Percentiles rank a stretch among this genome's conserved stretches.
phyloP scores from a whole-genome alignment of 1,140 invertebrate genomes.

The Neuroterus valhalla region DNA sequence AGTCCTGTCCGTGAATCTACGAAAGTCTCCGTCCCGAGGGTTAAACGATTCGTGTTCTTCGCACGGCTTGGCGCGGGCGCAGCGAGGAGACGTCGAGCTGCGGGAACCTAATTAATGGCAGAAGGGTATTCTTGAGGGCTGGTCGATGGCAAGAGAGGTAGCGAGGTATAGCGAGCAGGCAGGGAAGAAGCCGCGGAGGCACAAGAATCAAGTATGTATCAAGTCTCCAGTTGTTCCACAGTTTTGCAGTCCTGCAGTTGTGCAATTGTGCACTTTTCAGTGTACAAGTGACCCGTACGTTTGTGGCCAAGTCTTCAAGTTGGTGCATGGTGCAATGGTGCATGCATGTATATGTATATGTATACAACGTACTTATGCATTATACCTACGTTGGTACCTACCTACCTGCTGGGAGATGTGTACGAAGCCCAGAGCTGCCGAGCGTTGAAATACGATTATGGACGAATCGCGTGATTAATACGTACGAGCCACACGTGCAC shows the following conservation, averaged over 20 bases:
- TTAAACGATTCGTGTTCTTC: conserved; percentile 37
- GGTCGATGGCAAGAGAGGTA: conserved; percentile 28
- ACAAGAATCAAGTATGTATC: conserved; percentile 4
- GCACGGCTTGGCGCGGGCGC: conserved; percentile 33
- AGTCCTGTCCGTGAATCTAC: neutral
- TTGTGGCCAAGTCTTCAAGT: conserved; percentile 20
- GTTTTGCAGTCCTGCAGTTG: too few relatives aligned
- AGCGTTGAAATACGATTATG: conserved; percentile 65
- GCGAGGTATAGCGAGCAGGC: conserved; percentile 7
- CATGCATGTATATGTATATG: conserved; percentile 25
- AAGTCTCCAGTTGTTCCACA: neutral
- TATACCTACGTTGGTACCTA: conserved; percentile 32
- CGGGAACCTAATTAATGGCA: conserved; percentile 39
- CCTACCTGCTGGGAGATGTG: conserved; percentile 40
- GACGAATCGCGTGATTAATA: conserved; percentile 70
- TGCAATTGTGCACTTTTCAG: neutral
- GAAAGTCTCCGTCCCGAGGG: conserved; percentile 32
- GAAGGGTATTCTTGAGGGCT: conserved; percentile 32
- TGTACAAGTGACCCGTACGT: conserved; percentile 33
- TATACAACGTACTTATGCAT: neutral
- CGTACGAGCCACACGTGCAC: conserved; percentile 48
- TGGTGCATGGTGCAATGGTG: conserved; percentile 2
- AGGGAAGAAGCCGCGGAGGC: conserved; percentile 12
- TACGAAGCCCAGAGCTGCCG: conserved; percentile 44
- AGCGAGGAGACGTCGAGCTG: conserved; percentile 13